Evolutionary conservation across 2,888 invertebrate genomes (phyloP).

Genomic region (Coecobrya sp.): DNA sequence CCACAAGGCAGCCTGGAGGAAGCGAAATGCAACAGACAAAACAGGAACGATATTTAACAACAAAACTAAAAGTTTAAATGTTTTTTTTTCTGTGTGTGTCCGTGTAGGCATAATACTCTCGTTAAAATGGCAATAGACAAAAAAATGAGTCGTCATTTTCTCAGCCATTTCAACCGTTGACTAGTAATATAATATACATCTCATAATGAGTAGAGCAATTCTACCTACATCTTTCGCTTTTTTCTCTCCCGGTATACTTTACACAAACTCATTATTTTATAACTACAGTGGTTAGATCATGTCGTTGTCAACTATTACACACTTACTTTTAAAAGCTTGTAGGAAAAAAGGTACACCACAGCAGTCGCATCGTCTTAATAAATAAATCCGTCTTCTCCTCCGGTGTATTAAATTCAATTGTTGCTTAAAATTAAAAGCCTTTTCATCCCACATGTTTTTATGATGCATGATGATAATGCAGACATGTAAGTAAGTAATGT

Average conservation of each 20-base stretch:
- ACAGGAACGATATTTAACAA: background rate
- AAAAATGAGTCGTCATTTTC: background rate
- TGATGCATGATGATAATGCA: background rate
- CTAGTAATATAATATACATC: no score
- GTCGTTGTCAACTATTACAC: background rate
- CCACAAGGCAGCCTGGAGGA: conserved; percentile 17
- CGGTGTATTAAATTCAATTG: conserved; percentile 40
- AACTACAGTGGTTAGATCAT: background rate
- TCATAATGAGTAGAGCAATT: background rate
- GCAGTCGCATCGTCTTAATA: background rate
- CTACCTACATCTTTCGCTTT: background rate
- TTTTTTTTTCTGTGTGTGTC: background rate
- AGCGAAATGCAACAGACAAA: conserved; percentile 2
- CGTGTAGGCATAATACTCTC: background rate
- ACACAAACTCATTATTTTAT: background rate
- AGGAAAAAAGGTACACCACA: conserved; percentile 11
- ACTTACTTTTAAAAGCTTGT: background rate
- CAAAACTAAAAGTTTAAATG: background rate
- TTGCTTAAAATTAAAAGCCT: conserved; percentile 21
- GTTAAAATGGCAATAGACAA: background rate
- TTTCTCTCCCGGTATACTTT: background rate
- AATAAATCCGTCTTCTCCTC: conserved; percentile 1
- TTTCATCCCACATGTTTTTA: conserved; percentile 40
- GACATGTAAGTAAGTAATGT: background rate
- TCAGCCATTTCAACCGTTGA: background rate